Evolutionary conservation across 1,140 invertebrate genomes (phyloP).

Genomic region (Eubasilissa regina): DNA sequence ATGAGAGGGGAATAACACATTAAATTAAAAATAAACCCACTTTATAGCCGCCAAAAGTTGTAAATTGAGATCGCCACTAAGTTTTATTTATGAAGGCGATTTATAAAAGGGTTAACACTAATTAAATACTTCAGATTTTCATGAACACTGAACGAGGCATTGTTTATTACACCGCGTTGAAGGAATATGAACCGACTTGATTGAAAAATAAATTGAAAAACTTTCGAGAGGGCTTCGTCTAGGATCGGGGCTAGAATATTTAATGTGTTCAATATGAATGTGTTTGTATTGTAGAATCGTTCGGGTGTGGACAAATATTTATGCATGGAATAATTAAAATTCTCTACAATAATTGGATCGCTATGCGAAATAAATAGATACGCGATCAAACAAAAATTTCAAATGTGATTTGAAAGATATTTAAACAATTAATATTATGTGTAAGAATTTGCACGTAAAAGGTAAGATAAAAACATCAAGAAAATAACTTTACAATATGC

Average conservation of each 20-base stretch:
- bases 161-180: background rate
- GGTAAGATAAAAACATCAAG: too few relatives aligned
- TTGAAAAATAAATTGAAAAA: constrained; percentile 45
- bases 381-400: background rate
- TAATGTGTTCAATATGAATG: constrained; percentile 21
- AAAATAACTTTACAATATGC: too few relatives aligned
- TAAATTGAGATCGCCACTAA: constrained; percentile 1
- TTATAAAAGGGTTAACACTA: constrained; percentile 16
- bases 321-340: background rate
- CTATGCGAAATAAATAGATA: background rate
- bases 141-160: background rate
- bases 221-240: background rate
- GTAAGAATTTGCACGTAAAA: too few relatives aligned
- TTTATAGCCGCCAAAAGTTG: constrained; percentile 14
- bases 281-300: background rate
- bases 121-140: constrained; percentile 11
- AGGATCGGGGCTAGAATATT: constrained; percentile 23
- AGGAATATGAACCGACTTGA: constrained; percentile 9
- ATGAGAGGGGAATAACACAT: background rate
- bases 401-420: background rate
- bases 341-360: background rate
- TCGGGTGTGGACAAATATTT: background rate
- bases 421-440: too few relatives aligned
- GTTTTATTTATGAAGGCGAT: background rate
- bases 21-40: constrained; percentile 8